Percentiles rank a stretch among this genome's conserved stretches.
Conservation (phyloP, 2,888 invertebrate species). For the Netelia inedita region DNA sequence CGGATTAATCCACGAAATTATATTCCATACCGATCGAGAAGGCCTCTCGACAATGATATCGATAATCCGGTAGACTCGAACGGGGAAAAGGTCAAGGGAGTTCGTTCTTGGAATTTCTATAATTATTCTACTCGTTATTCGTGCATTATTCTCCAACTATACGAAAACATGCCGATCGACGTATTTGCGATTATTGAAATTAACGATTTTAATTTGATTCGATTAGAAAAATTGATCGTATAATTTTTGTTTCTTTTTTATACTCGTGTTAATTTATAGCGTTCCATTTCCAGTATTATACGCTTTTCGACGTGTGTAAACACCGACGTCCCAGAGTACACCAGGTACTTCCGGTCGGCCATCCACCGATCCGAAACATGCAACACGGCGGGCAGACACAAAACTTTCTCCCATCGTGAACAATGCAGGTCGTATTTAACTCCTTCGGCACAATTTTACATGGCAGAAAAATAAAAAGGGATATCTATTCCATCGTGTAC, state of each 20-base stretch:
- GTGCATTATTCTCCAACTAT: background rate
- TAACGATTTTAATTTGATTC: too few species aligned
- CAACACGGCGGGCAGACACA: background rate
- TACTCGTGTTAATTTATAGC: too few species aligned
- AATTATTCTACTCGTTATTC: background rate
- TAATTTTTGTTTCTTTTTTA: too few species aligned
- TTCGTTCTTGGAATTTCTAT: background rate
- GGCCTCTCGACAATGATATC: slow-evolving; percentile 7
- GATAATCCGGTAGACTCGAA: slow-evolving; percentile 11
- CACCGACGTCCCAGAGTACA: slow-evolving; percentile 2
- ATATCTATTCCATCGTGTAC: background rate
- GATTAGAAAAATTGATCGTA: too few species aligned
- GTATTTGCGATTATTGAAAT: too few species aligned
- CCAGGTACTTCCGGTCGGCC: slow-evolving; percentile 25
- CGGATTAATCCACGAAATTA: slow-evolving; percentile 21
- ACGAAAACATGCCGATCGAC: too few species aligned
- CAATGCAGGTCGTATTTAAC: slow-evolving; percentile 5
- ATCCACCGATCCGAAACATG: slow-evolving; percentile 10
- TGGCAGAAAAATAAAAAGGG: background rate
- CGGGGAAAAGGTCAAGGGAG: slow-evolving; percentile 19
- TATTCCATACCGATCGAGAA: slow-evolving; percentile 15
- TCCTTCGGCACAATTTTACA: slow-evolving; percentile 27
- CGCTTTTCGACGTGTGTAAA: background rate
- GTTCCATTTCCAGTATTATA: too few species aligned
- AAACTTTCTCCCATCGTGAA: slow-evolving; percentile 24